Evolutionary conservation across 2,888 invertebrate species (phyloP).

Genomic region (Eupithecia insigniata): DNA sequence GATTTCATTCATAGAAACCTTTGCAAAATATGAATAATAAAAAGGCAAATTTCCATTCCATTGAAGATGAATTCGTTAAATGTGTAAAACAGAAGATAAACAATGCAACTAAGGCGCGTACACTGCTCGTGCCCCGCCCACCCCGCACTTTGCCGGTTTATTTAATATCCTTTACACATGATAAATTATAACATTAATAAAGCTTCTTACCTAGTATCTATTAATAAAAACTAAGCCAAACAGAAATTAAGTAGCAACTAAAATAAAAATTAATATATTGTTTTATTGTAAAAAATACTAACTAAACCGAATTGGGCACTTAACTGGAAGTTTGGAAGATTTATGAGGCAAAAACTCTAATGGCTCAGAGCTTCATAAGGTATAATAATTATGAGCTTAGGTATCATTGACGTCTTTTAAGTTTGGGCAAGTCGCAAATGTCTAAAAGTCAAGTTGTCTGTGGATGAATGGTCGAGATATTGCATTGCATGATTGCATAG

Average conservation of each 20-base stretch:
- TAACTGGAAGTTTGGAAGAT: constrained; percentile 10
- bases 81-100: neutral
- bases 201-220: neutral
- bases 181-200: neutral
- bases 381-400: neutral
- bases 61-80: no score
- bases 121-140: no score
- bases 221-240: neutral
- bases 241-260: neutral
- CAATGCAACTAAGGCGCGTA: neutral
- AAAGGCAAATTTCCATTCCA: no score
- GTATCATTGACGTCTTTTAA: neutral
- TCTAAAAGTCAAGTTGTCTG: constrained; percentile 46
- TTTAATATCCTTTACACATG: neutral
- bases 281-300: neutral
- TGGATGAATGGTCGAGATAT: constrained; percentile 40
- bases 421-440: constrained; percentile 41
- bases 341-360: constrained; percentile 6
- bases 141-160: neutral
- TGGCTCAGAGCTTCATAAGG: neutral
- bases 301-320: neutral
- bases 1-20: no score
- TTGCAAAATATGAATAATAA: no score
- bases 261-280: neutral
- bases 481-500: constrained; percentile 46